Base-by-base conservation (phyloP, 1,140 invertebrate species). In the Cyphomyrmex costatus region DNA sequence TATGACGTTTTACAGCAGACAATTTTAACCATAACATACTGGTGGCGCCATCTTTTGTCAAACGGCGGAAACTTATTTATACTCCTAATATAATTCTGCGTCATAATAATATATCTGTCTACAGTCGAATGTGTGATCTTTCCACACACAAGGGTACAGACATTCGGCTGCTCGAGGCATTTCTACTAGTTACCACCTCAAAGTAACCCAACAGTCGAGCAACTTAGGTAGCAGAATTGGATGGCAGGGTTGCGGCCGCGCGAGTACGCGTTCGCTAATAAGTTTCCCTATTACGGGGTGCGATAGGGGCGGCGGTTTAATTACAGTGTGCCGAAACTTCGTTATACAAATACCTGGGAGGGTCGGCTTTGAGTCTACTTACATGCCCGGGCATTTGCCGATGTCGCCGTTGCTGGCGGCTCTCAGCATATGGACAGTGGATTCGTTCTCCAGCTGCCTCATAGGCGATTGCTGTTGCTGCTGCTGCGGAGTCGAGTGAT, bases 381-480 rank as follows among this genome's bases (percentile, higher is more conserved):
- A 90, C 89, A 84, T 74, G 60, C 21, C 14, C n/a, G 92, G 86
- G 53, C 86, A 80, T 27, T 86, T 77, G 63, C 90, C 87, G n/a
- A 93, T 89, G 70, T 94, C 93, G 10, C 89, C 91, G 46, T 85
- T 93, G 58, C 92, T 93, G 14, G 90, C 89, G 19, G 87, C 92
- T n/a, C 86, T 88, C 16, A 92, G 73, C 42, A 90, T 79, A 42
- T 92, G 87, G 8, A 90, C 71, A 36, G 73, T 85, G 7, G 89
- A 85, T 30, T 94, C 92, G 74, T 91, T 91, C 27, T 92, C 91
- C 76, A 89, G 89, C 74, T 90, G 90, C 16, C 86, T 87, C 53
- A 68, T 42, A 77, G 85, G 24, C 53, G 33, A 2, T 60, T 87
- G 46, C 46, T 49, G 46, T 2, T 49, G 46, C 46, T 49, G 86